Evolutionary conservation across 2,113 vertebrate species (phyloP).

Genomic region (Megaptera novaeangliae): DNA sequence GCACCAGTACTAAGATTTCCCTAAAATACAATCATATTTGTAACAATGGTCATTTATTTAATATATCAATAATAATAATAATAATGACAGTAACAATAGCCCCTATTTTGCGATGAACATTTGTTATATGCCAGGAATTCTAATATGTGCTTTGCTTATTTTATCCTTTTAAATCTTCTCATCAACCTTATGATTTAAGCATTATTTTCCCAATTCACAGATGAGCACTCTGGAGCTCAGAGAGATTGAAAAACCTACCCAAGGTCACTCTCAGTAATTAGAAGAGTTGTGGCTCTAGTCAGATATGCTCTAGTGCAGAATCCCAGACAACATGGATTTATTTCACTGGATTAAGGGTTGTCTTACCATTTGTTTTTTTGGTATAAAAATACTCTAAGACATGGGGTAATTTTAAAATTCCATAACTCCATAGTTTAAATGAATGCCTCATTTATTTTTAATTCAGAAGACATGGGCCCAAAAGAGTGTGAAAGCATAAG

Average conservation of each 20-base stretch:
- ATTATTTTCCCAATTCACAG: background rate
- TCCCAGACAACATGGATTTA: background rate
- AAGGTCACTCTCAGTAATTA: background rate
- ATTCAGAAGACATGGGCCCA: background rate
- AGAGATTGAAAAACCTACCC: background rate
- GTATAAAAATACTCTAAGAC: background rate
- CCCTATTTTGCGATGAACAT: background rate
- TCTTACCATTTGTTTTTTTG: background rate
- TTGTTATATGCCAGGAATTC: background rate
- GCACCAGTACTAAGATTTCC: background rate
- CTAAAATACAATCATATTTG: background rate
- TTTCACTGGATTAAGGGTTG: background rate
- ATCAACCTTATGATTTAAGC: background rate
- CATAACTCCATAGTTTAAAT: background rate
- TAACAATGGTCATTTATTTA: background rate
- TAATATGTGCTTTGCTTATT: background rate
- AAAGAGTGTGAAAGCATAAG: background rate
- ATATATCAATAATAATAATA: background rate
- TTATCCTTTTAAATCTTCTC: background rate
- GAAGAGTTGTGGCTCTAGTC: background rate
- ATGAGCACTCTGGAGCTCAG: background rate
- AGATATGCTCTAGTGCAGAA: background rate
- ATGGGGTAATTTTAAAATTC: background rate
- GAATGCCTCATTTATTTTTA: background rate
- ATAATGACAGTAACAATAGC: background rate